These are phyloP conservation scores for Tachuris rubrigastra DNA, from an alignment of 2,113 vertebrate species.

Conservation along the genomic window DNA sequence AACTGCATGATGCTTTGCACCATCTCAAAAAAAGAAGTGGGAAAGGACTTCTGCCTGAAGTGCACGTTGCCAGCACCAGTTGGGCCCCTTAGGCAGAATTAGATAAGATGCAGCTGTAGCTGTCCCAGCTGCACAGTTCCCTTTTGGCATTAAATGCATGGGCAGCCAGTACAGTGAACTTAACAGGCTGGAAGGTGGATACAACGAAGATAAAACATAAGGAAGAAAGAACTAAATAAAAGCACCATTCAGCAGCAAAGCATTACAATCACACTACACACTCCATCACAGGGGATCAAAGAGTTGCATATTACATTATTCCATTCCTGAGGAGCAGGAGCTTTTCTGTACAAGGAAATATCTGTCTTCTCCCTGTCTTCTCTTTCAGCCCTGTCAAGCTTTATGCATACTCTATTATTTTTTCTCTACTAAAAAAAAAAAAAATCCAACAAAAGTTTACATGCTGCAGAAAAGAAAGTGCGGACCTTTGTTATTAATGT, in stretches of 20 bases:
- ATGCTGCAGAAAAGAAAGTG: conserved; percentile 72
- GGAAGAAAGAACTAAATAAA: not conserved
- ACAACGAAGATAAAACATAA: not conserved
- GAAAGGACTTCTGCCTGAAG: conserved; percentile 8
- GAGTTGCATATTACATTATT: not conserved
- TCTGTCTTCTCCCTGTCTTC: not conserved
- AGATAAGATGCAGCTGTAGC: conserved; percentile 55
- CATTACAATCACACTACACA: not conserved
- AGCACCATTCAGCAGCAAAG: not conserved
- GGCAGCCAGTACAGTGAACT: not conserved
- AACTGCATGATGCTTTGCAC: not conserved
- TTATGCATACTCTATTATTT: not conserved
- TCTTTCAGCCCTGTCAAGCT: not conserved
- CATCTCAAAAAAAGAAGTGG: not conserved
- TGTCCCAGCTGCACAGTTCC: conserved; percentile 30
- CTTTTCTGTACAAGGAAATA: not conserved
- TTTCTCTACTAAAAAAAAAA: not conserved
- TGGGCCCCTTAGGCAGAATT: conserved; percentile 44
- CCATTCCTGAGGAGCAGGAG: not conserved
- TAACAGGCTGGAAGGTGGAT: not conserved
- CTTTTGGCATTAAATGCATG: conserved; percentile 41
- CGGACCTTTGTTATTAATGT: conserved; percentile 81
- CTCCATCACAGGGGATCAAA: not conserved
- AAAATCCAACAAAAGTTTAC: conserved; percentile 51
- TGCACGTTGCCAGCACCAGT: conserved; percentile 46